Evolutionary conservation across 2,797 vertebrate genomes (phyloP).

Genomic region (Orestias chungarensis): DNA sequence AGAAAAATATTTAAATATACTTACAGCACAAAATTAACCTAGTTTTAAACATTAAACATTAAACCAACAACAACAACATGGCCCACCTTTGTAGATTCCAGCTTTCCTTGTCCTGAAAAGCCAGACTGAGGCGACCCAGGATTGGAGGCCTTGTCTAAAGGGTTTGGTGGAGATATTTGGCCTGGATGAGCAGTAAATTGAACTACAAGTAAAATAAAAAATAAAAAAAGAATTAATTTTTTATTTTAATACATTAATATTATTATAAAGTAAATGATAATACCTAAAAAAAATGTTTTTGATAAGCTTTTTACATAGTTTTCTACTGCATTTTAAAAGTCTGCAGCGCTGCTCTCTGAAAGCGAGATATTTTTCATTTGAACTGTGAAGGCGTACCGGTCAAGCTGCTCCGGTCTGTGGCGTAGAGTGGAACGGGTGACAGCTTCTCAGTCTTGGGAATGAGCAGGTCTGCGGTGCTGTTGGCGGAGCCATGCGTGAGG

Average conservation of each 20-base stretch:
- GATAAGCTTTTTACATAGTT: too few species aligned
- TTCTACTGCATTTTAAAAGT: neutral
- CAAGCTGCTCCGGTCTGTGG: slow-evolving; percentile 74
- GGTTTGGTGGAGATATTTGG: slow-evolving; percentile 70
- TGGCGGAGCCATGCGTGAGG: slow-evolving; percentile 60
- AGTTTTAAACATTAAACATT: too few species aligned
- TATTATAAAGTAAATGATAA: too few species aligned
- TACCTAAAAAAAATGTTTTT: too few species aligned
- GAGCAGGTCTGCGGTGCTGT: slow-evolving; percentile 66
- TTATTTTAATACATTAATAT: neutral
- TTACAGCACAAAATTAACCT: too few species aligned
- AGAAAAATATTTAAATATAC: too few species aligned
- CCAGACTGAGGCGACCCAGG: slow-evolving; percentile 70
- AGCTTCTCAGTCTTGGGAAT: slow-evolving; percentile 89
- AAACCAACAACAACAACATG: too few species aligned
- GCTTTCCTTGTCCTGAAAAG: slow-evolving; percentile 72
- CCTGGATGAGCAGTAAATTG: slow-evolving; percentile 74
- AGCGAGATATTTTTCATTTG: neutral
- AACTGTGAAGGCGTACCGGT: slow-evolving; percentile 56
- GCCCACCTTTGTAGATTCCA: slow-evolving; percentile 86
- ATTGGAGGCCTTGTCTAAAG: slow-evolving; percentile 59
- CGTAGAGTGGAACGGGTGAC: slow-evolving; percentile 83
- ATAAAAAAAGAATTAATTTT: neutral
- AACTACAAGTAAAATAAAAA: slow-evolving; percentile 74
- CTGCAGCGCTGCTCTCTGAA: too few species aligned